Evolutionary conservation across 2,113 vertebrate genomes (phyloP).

Genomic region (Anhinga anhinga): DNA sequence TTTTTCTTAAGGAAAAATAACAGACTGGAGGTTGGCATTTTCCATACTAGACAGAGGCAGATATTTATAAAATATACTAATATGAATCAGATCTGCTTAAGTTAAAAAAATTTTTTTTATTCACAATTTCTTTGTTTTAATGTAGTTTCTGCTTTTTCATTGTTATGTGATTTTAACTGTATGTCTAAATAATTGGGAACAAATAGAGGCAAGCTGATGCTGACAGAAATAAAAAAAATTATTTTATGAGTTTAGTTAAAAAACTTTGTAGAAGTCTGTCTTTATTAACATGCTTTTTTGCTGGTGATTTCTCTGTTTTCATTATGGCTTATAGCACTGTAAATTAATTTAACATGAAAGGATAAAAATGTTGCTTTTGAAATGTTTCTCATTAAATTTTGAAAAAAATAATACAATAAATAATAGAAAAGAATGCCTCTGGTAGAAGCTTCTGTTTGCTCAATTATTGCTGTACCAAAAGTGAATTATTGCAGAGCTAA

Average conservation of each 20-base stretch:
- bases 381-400: conserved; percentile 77
- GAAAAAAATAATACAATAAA: conserved; percentile 75
- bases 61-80: not conserved
- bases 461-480: conserved; percentile 69
- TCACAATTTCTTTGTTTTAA: not conserved
- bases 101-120: not conserved
- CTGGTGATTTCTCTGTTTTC: conserved; percentile 71
- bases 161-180: conserved; percentile 29
- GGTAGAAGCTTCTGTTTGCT: conserved; percentile 73
- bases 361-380: conserved; percentile 77
- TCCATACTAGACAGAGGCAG: not conserved
- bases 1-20: not conserved
- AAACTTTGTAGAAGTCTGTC: conserved; percentile 69
- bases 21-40: not conserved
- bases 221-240: conserved; percentile 9
- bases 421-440: conserved; percentile 77
- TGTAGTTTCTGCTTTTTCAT: conserved; percentile 15
- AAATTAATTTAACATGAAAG: conserved; percentile 83
- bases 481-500: conserved; percentile 72
- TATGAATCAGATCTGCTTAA: not conserved
- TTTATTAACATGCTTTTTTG: conserved; percentile 74
- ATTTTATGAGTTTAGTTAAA: conserved; percentile 49
- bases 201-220: conserved; percentile 41
- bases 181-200: conserved; percentile 15
- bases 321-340: conserved; percentile 70